These are phyloP conservation scores for Seladonia tumulorum DNA, from an alignment of 2,888 invertebrate genomes.

Conservation along the genomic window DNA sequence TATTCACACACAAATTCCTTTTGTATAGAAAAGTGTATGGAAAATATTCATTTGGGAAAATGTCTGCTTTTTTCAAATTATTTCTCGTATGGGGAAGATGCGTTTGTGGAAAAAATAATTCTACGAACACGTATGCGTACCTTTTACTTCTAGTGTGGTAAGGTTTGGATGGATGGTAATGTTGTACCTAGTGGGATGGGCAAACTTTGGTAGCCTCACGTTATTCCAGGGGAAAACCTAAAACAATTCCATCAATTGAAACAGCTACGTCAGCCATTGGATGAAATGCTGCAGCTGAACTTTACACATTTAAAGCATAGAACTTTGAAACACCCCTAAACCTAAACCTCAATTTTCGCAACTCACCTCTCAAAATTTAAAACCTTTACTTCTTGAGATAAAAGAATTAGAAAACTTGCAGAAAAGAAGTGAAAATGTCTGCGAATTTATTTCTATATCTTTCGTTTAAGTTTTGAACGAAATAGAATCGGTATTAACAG, in stretches of 20 bases:
- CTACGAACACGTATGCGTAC: constrained; percentile 83
- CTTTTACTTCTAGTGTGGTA: constrained; percentile 94
- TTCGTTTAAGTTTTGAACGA: neutral
- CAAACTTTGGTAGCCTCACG: constrained; percentile 91
- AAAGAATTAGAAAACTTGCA: neutral
- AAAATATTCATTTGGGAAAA: neutral
- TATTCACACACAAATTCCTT: no score
- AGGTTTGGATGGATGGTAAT: constrained; percentile 97
- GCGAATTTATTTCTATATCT: neutral
- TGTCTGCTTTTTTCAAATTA: no score
- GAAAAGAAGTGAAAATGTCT: neutral
- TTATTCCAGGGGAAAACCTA: constrained; percentile 92
- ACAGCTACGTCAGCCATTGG: no score
- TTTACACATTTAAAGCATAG: no score
- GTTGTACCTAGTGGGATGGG: constrained; percentile 93
- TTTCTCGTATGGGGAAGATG: no score
- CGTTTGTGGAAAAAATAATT: neutral
- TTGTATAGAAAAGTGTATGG: neutral
- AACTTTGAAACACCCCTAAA: no score
- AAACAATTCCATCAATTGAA: constrained; percentile 47
- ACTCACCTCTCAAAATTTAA: neutral
- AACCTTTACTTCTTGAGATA: neutral
- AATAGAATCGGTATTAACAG: neutral
- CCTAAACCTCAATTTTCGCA: no score
- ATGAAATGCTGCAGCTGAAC: no score